A percentile compares a stretch with the other conserved stretches of the same genome.
These are phyloP conservation scores for Trichoplusia ni DNA, from an alignment of 1,140 invertebrate species.

Conservation along the genomic window DNA sequence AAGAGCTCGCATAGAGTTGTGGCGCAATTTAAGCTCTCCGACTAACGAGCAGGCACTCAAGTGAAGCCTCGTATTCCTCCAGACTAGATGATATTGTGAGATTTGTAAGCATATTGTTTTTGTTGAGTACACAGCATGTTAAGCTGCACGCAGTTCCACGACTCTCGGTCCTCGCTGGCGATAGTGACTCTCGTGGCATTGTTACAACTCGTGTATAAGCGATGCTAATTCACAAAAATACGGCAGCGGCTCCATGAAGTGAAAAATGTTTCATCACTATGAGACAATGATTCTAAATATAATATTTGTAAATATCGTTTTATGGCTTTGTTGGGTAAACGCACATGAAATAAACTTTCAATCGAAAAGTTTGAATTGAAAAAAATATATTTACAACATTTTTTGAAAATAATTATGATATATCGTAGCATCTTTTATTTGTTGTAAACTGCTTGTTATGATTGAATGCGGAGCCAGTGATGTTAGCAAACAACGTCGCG, in stretches of 20 bases:
- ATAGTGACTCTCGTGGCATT: too few relatives aligned
- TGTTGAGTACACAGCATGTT: constrained; percentile 35
- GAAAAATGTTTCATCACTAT: too few relatives aligned
- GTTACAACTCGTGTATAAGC: background rate
- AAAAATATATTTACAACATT: too few relatives aligned
- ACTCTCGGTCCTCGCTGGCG: background rate
- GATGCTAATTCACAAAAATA: background rate
- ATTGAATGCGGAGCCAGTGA: constrained; percentile 16
- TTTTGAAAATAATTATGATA: too few relatives aligned
- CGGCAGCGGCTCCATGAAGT: too few relatives aligned
- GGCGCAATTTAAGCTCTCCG: constrained; percentile 71
- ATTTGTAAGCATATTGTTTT: constrained; percentile 62
- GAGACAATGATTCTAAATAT: too few relatives aligned
- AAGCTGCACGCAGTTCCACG: constrained; percentile 20
- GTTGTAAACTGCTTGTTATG: constrained; percentile 23
- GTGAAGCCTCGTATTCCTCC: constrained; percentile 53
- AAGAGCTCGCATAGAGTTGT: constrained; percentile 56
- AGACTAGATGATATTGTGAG: constrained; percentile 68
- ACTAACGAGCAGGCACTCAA: constrained; percentile 71
- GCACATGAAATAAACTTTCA: too few relatives aligned
- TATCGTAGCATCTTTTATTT: too few relatives aligned
- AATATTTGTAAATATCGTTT: too few relatives aligned
- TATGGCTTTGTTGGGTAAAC: too few relatives aligned
- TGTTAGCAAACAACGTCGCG: constrained; percentile 24
- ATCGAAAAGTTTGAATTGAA: too few relatives aligned